Conservation (phyloP, 2,797 vertebrate genomes). For the Eupleurogrammus muticus region DNA sequence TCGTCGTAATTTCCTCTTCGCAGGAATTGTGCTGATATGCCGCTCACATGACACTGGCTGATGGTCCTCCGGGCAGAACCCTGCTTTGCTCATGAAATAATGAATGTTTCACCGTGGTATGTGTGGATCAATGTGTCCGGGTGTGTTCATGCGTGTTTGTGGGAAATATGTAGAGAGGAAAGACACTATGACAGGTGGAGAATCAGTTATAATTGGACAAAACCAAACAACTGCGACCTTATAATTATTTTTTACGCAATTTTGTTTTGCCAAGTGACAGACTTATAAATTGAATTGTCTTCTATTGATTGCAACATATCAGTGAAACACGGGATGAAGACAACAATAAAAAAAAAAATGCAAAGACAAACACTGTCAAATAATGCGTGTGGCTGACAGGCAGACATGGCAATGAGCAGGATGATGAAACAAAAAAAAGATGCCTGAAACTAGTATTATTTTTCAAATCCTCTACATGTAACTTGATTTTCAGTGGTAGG, state of each 20-base stretch:
- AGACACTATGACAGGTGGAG: conserved; percentile 31
- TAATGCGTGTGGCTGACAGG: conserved; percentile 41
- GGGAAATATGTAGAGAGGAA: conserved; percentile 6
- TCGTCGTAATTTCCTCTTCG: conserved; percentile 77
- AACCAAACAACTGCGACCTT: conserved; percentile 43
- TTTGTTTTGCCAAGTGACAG: conserved; percentile 64
- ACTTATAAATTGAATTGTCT: conserved; percentile 69
- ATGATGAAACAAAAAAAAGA: conserved; percentile 42
- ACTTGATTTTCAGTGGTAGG: conserved; percentile 18
- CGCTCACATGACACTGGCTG: conserved; percentile 63
- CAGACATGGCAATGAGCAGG: conserved; percentile 34
- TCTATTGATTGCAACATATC: conserved; percentile 65
- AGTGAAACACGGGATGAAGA: conserved; percentile 53
- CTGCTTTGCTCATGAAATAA: conserved; percentile 56
- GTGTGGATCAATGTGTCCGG: not conserved
- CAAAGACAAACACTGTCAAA: conserved; percentile 48
- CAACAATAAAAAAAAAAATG: conserved; percentile 47
- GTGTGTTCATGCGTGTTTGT: not conserved
- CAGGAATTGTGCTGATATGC: conserved; percentile 61
- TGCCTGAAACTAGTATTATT: conserved; percentile 30
- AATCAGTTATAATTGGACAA: conserved; percentile 59
- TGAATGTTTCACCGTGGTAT: conserved; percentile 33
- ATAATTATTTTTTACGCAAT: conserved; percentile 47
- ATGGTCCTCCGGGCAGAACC: conserved; percentile 44
- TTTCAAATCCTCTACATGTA: conserved; percentile 37